Evolutionary conservation across 2,113 vertebrate genomes (phyloP), one percentile per base, ranked within the genome.

Genomic region (Laticauda laticaudata): DNA sequence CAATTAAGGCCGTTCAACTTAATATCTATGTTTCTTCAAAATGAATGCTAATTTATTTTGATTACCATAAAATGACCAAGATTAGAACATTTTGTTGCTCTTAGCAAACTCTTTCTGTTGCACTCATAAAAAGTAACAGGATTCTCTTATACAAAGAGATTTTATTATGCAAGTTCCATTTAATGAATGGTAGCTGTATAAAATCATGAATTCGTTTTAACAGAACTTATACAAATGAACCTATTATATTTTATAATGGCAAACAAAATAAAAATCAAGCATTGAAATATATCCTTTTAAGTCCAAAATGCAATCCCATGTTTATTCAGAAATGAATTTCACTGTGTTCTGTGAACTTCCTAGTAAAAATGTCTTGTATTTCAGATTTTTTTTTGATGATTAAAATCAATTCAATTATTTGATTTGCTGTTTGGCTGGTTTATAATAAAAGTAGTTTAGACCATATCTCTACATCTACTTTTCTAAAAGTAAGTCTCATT

Each of bases 1-100:
- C n/a, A 87, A 59, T 93, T 93, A 90, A 59, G 81, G 26, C 54
- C n/a, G 75, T 92, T 88, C 92, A 86, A 87, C 54, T 34, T 86
- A n/a, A 69, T 55, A 24, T 59, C 53, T 29, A 59, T 69, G 20
- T 64, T 55, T 4, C 12, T 23, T 48, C 29, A 87, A 53, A 89
- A 92, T 85, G 51, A 85, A 48, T 88, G 89, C 85, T 87, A 88
- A 89, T 20, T 23, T 23, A 86, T 91, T 45, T 26, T 0, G 10
- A 43, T 86, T 23, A 2, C 34, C 45, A 45, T 89, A 85, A 91
- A 81, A 26, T 75, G 90, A 81, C 20, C 23, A 24, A 18, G 43
- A 92, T 81, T 43, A 43, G 39, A 91, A 45, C 90, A 51, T 61
- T 34, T 23, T 43, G 3, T 8, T 45, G 26, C 43, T 56, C 86